These are phyloP conservation scores for Arctia plantaginis DNA, from an alignment of 2,888 invertebrate genomes.

Conservation along the genomic window DNA sequence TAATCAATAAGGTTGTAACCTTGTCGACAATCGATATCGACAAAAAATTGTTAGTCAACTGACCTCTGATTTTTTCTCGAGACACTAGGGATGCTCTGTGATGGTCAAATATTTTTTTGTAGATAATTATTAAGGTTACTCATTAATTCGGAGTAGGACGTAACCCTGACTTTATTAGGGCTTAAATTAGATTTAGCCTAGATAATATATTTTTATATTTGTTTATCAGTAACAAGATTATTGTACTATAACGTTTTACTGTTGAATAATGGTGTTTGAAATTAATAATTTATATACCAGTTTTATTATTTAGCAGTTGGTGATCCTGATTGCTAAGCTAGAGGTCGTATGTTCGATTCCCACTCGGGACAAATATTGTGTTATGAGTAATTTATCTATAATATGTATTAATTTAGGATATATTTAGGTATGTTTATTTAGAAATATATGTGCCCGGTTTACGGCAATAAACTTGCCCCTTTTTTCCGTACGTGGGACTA, in stretches of 20 bases:
- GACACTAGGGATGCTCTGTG: constrained; percentile 50
- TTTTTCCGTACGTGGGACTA: no score
- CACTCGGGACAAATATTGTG: no score
- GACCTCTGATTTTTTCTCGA: constrained; percentile 52
- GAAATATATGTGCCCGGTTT: no score
- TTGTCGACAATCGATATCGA: constrained; percentile 41
- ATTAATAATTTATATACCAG: background rate
- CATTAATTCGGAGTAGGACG: constrained; percentile 46
- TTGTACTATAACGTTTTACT: background rate
- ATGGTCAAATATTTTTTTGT: constrained; percentile 53
- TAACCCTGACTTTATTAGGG: constrained; percentile 45
- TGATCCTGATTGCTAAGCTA: no score
- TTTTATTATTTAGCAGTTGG: no score
- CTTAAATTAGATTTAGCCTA: constrained; percentile 19
- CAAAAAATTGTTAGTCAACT: constrained; percentile 50
- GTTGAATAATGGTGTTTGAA: background rate
- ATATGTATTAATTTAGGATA: no score
- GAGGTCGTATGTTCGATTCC: no score
- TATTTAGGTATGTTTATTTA: no score
- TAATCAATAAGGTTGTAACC: constrained; percentile 51
- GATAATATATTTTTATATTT: constrained; percentile 12
- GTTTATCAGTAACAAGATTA: background rate
- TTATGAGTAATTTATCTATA: no score
- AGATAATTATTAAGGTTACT: constrained; percentile 48
- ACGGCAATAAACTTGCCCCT: no score